Percentiles rank a stretch among this genome's conserved stretches.
Conservation (phyloP, 2,888 invertebrate genomes). For the Drosophila melanosoma region DNA sequence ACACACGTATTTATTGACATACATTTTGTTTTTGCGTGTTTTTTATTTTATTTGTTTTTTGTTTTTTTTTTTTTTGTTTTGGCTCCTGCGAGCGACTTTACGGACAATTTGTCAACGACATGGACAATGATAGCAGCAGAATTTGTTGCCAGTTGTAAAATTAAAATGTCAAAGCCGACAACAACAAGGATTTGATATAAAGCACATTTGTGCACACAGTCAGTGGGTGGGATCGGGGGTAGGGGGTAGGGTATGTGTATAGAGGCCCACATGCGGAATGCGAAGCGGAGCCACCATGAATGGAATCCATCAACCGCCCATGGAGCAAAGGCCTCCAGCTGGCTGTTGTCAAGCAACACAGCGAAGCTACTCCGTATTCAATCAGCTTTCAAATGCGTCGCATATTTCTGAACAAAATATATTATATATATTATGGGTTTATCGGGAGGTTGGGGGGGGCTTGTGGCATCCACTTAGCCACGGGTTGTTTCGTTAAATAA, state of each 20-base stretch:
- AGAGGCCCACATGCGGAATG: not conserved
- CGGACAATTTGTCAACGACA: constrained; percentile 75
- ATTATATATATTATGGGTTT: too few relatives aligned
- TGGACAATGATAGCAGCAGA: constrained; percentile 53
- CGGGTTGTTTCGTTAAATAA: constrained; percentile 10
- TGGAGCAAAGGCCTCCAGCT: constrained; percentile 64
- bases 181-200: constrained; percentile 4
- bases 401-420: constrained; percentile 8
- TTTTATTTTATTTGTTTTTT: constrained; percentile 20
- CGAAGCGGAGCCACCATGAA: constrained; percentile 47
- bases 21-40: constrained; percentile 39
- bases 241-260: too few relatives aligned
- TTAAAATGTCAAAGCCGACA: constrained; percentile 69
- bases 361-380: constrained; percentile 45
- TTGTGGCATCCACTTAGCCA: constrained; percentile 13
- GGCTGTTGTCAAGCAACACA: constrained; percentile 54
- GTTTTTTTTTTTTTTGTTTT: constrained; percentile 24
- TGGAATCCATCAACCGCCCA: constrained; percentile 78
- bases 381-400: constrained; percentile 60
- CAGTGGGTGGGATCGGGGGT: not conserved
- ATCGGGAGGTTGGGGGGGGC: not conserved
- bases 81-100: constrained; percentile 28
- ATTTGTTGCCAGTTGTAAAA: constrained; percentile 70
- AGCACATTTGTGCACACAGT: not conserved
- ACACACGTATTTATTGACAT: constrained; percentile 54